Evolutionary conservation across 2,113 vertebrate species (phyloP), one percentile per base, ranked within the genome.

Genomic region (Ptilorrhoa leucosticta): DNA sequence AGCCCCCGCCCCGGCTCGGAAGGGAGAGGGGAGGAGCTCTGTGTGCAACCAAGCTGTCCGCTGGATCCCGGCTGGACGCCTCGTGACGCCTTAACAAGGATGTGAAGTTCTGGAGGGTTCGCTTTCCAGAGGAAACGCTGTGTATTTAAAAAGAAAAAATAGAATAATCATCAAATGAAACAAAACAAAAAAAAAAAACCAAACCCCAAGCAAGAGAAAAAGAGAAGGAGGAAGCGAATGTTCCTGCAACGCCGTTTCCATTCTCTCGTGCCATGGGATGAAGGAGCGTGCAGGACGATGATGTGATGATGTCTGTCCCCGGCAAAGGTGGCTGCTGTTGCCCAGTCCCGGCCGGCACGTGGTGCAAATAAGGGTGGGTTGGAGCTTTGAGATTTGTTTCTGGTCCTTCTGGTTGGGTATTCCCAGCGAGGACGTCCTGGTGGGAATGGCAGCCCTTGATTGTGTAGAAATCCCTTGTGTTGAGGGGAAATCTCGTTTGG

Each of bases 71-170:
- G 70, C 76, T 58, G 64, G 75, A 75, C 88, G 78, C 93, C 97
- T 95, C 24, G 7, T 78, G 84, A 95, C 47, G 98, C 98, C 98
- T 98, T 98, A 98, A 50, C n/a, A 57, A 97, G 96, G 97, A 96
- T 97, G 94, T 92, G 96, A 96, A 94, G 85, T 85, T 97, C 96
- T 88, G 87, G 83, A 42, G 96, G 93, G 54, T 89, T 89, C 39
- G 89, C 90, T 78, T 97, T 95, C 80, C 71, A 63, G 92, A 81
- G 96, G 88, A 96, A 93, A 75, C 11, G 17, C 30, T 69, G 58
- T 28, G 79, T 80, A 35, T 89, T 89, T 56, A 30, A 83, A 66
- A 64, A 70, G 50, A 53, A 68, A 61, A 90, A 86, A 39, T 17
- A 10, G 28, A 72, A 78, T 42, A 78, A 84, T 82, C 31, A 0